Evolutionary conservation across 2,797 vertebrate genomes (phyloP), one percentile per base, ranked within the genome.

Genomic region (Trichosurus vulpecula): DNA sequence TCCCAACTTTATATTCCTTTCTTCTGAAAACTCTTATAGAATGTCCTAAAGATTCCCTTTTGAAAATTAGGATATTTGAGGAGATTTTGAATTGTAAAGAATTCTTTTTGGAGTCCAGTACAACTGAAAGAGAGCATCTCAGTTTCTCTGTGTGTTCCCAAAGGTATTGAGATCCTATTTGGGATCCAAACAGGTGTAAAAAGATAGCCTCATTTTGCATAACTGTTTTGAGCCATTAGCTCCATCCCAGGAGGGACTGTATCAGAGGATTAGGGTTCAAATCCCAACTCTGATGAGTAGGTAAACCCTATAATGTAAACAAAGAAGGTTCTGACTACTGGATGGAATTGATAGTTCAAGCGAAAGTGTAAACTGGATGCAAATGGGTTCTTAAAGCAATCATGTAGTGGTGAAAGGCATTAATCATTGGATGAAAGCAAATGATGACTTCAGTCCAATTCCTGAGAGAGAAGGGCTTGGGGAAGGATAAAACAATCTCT

Each of bases 1-100:
- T 90, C 16, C 56, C 95, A 30, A 93, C 31, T 93, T 95, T 90
- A 93, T 51, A 74, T 91, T n/a, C 41, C 94, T n/a, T 30, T 94
- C 58, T 90, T 57, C n/a, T 93, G 56, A 56, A 31, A 93, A 56
- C 55, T 52, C 53, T 55, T 94, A 90, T 13, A 66, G 31, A 94
- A 92, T 8, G 30, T 93, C 19, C 29, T 31, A 14, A 92, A 54
- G 41, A 13, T 61, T 93, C 91, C 51, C 94, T 8, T 27, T 92
- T 94, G 74, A 35, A 41, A 66, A 87, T 55, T 66, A 52, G 41
- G 90, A 22, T 90, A 58, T 89, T 29, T 94, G 74, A 54, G 90
- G 56, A 96, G 22, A 51, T 66, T 1, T 22, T 52, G 27, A 92
- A 92, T 94, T 94, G 53, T 74, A 52, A 53, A 51, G 6, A 90